Evolutionary conservation across 2,888 invertebrate species (phyloP), one percentile per base, ranked within the genome.

Genomic region (Rhodophaea formosa): DNA sequence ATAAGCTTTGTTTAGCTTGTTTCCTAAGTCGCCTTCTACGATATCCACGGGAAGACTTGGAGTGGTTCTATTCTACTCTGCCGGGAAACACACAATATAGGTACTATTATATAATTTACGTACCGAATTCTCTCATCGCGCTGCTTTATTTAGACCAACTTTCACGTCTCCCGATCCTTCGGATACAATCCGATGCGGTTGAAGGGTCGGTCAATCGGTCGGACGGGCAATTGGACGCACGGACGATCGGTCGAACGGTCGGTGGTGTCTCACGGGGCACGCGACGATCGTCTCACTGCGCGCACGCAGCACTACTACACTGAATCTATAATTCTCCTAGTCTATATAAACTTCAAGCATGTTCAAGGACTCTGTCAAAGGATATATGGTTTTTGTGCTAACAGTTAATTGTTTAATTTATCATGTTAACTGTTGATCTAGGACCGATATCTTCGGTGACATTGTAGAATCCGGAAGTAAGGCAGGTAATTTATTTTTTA

Each of bases 291-390:
- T 49, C 49, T 49, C 2, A 8, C 49, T 14, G 49, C 49, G 49
- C 49, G 5, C 32, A 32, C 49, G 49, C 49, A 32, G 32, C 3
- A 49, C 49, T 49, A 49, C 49, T 10, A 3, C 29, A 30, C 8
- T 32, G 32, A 32, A 7, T 32, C 10, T 39, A 8, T 14, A 8
- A 49, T 8, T 15, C 8, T 32, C 32, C 15, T 49, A 49, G 15
- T 49, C 49, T 49, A 15, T 49, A 30, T 49, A 49, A 49, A 3
- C 49, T 39, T 30, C 15, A 49, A 15, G 10, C 15, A 8, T 10
- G 7, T 32, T 49, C 49, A 49, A 49, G 49, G 49, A 49, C 49
- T 14, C 14, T 32, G 49, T 49, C 49, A 49, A 32, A 49, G 49
- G 49, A 49, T 49, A 49, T 5, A 23, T 14, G 8, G 8, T 47